Conservation (phyloP, 2,888 invertebrate genomes). For the Drosophila subquinaria region DNA sequence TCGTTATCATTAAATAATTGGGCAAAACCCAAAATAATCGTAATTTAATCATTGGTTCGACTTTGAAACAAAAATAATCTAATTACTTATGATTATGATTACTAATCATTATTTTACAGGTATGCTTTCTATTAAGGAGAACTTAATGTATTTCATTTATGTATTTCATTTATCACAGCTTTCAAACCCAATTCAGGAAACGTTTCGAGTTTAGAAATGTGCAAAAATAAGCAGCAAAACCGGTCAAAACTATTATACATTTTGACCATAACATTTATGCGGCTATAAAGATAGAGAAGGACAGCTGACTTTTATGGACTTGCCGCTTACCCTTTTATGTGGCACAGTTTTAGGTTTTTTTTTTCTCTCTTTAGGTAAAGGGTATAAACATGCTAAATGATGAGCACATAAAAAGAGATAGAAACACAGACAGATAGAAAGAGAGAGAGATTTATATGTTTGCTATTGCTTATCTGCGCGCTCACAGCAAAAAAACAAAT, state of each 20-base stretch:
- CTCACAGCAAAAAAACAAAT: slow-evolving; percentile 40
- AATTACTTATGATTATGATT: too few species aligned
- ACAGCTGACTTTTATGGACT: slow-evolving; percentile 3
- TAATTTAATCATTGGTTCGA: too few species aligned
- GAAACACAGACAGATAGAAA: neutral
- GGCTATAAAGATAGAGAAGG: neutral
- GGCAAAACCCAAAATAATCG: too few species aligned
- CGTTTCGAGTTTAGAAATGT: neutral
- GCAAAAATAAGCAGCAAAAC: neutral
- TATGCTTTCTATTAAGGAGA: too few species aligned
- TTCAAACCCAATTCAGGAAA: neutral
- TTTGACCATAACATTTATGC: slow-evolving; percentile 2
- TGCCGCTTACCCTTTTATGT: slow-evolving; percentile 10
- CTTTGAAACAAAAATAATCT: too few species aligned
- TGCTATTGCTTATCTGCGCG: slow-evolving; percentile 51
- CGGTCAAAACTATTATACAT: slow-evolving; percentile 14
- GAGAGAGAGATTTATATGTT: slow-evolving; percentile 40
- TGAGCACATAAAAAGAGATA: slow-evolving; percentile 13
- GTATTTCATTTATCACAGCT: neutral
- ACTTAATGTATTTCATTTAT: too few species aligned
- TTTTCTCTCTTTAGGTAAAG: slow-evolving; percentile 18
- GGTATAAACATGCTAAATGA: slow-evolving; percentile 23
- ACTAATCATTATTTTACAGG: too few species aligned
- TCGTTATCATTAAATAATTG: too few species aligned
- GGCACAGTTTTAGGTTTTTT: neutral